phyloP scores from a whole-genome alignment of 1,140 invertebrate species.

The Panagrolaimus sp. region DNA sequence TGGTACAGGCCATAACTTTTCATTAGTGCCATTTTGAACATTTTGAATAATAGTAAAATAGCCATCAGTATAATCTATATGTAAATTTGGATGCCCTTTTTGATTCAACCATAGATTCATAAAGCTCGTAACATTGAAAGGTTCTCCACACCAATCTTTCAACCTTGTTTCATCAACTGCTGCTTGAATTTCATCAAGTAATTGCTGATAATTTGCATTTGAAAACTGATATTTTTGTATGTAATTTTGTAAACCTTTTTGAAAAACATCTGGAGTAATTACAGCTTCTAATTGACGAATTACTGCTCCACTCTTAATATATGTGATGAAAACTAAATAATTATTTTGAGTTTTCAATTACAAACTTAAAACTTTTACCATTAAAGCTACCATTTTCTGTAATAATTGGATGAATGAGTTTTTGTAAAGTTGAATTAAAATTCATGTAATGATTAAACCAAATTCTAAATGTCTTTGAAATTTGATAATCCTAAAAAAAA shows the following conservation, averaged over 20 bases:
- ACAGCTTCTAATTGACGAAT: background rate
- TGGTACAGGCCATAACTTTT: too few relatives aligned
- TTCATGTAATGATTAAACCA: too few relatives aligned
- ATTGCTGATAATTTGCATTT: background rate
- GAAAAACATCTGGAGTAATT: background rate
- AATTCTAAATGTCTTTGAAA: too few relatives aligned
- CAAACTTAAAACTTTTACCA: too few relatives aligned
- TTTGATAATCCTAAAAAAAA: too few relatives aligned
- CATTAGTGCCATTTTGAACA: too few relatives aligned
- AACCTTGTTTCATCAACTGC: background rate
- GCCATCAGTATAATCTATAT: too few relatives aligned
- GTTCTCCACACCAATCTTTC: constrained; percentile 1
- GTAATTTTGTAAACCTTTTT: background rate
- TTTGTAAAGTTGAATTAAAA: too few relatives aligned
- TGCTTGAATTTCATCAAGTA: background rate
- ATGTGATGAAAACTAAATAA: background rate
- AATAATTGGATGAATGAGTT: background rate
- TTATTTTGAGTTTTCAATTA: too few relatives aligned
- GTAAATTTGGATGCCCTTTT: too few relatives aligned
- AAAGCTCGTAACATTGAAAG: background rate
- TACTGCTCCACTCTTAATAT: background rate
- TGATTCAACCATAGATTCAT: constrained; percentile 5
- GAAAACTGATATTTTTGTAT: background rate
- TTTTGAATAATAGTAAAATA: too few relatives aligned
- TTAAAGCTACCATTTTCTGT: background rate